phyloP scores from a whole-genome alignment of 1,140 invertebrate species.

The Tetraneura akinire region DNA sequence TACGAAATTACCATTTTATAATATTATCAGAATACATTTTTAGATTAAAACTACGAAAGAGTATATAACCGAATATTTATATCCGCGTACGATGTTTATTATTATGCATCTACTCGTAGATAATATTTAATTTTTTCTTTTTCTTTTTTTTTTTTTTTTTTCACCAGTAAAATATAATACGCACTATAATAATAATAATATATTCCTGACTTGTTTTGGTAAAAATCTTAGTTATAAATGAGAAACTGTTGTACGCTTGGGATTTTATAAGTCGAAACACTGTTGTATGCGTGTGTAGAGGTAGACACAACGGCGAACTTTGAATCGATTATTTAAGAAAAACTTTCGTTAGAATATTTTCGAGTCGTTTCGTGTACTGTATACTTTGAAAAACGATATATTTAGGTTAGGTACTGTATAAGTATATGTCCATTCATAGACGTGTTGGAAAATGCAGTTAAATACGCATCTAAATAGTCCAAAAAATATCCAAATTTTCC shows the following conservation, averaged over 20 bases:
- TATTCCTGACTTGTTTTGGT: not conserved
- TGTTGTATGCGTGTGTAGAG: not conserved
- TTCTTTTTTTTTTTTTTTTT: too few relatives aligned
- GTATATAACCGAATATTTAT: too few relatives aligned
- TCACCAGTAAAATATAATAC: not conserved
- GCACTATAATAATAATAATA: too few relatives aligned
- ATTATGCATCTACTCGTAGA: not conserved
- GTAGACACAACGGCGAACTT: constrained; percentile 1
- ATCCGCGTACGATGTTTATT: too few relatives aligned
- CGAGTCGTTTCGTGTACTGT: constrained; percentile 11
- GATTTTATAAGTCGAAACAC: not conserved
- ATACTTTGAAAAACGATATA: not conserved
- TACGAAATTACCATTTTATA: too few relatives aligned
- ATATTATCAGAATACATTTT: too few relatives aligned
- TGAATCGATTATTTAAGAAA: not conserved
- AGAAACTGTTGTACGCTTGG: constrained; percentile 30
- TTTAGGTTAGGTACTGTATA: too few relatives aligned
- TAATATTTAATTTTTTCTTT: not conserved
- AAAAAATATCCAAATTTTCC: too few relatives aligned
- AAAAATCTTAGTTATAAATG: not conserved
- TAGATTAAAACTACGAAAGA: too few relatives aligned
- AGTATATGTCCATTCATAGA: too few relatives aligned
- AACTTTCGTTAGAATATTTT: not conserved
- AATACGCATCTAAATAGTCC: too few relatives aligned
- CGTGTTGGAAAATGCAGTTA: too few relatives aligned